A percentile compares a stretch with the other conserved stretches of the same genome.
These are phyloP conservation scores for Lophura nycthemera DNA, from an alignment of 2,113 vertebrate genomes.

Conservation along the genomic window DNA sequence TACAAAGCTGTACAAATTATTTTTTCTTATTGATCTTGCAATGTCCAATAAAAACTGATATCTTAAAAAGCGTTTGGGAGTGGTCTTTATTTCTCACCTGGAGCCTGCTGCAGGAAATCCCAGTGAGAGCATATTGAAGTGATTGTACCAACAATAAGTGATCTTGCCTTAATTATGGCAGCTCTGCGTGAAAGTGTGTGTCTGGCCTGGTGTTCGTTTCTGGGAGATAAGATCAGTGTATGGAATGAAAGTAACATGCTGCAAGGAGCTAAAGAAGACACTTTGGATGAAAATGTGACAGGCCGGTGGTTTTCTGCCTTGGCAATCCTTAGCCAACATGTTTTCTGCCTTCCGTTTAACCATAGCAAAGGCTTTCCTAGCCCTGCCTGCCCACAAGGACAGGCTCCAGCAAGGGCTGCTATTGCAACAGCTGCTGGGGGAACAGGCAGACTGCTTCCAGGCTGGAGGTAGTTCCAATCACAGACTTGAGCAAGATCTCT, in stretches of 20 bases:
- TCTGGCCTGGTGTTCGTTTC: not conserved
- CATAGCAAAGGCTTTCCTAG: not conserved
- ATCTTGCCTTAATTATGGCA: not conserved
- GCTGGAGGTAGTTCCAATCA: not conserved
- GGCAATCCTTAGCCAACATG: not conserved
- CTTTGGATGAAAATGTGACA: not conserved
- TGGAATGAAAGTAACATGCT: not conserved
- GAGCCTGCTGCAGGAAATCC: not conserved
- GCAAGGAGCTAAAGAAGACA: not conserved
- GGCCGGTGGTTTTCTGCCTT: not conserved
- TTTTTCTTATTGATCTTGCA: slow-evolving; percentile 75
- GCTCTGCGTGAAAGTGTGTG: not conserved
- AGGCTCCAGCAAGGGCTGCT: not conserved
- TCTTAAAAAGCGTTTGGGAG: slow-evolving; percentile 43
- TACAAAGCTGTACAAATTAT: slow-evolving; percentile 72
- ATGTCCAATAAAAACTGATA: slow-evolving; percentile 80
- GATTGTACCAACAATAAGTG: not conserved
- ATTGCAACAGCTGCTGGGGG: not conserved
- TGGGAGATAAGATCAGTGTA: not conserved
- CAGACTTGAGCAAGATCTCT: not conserved
- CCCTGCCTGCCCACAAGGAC: accelerated
- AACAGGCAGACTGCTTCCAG: accelerated
- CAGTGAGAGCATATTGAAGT: not conserved
- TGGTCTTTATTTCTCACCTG: slow-evolving; percentile 31
- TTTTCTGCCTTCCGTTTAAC: not conserved